These are phyloP conservation scores for Epizoanthus scotinus DNA, from an alignment of 92 coral and sea anemone species.

Conservation along the genomic window DNA sequence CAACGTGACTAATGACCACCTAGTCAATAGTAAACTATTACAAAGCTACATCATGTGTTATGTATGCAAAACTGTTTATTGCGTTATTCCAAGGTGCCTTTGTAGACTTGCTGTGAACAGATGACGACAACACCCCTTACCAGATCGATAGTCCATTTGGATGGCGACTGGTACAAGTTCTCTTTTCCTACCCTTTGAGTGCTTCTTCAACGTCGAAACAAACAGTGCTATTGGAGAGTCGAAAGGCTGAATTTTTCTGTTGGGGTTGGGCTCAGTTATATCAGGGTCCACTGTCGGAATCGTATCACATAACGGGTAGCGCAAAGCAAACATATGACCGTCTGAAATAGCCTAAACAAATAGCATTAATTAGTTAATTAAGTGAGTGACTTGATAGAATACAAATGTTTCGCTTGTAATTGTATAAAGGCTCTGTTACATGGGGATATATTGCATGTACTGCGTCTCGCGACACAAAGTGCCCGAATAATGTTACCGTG, in stretches of 20 bases:
- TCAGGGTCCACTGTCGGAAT: constrained; percentile 29
- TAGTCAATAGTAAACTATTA: too few species aligned
- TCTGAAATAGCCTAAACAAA: constrained; percentile 44
- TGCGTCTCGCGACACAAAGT: too few species aligned
- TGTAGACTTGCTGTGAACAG: not conserved
- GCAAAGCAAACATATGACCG: constrained; percentile 43
- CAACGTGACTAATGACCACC: too few species aligned
- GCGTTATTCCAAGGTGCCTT: not conserved
- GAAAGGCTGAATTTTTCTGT: constrained; percentile 46
- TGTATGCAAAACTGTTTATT: not conserved
- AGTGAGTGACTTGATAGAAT: too few species aligned
- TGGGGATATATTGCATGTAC: too few species aligned
- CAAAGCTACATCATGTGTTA: too few species aligned
- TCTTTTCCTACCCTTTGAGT: not conserved
- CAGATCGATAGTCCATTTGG: constrained; percentile 60
- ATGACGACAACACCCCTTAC: constrained; percentile 32
- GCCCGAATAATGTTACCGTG: too few species aligned
- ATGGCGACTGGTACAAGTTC: constrained; percentile 58
- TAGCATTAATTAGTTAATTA: too few species aligned
- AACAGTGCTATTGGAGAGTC: constrained; percentile 63
- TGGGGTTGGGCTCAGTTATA: constrained; percentile 25
- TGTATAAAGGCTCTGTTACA: too few species aligned
- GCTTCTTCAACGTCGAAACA: constrained; percentile 43
- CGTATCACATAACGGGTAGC: constrained; percentile 57
- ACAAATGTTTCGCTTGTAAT: too few species aligned